Base-by-base conservation (phyloP, 2,888 invertebrate species). In the Danaus chrysippus region DNA sequence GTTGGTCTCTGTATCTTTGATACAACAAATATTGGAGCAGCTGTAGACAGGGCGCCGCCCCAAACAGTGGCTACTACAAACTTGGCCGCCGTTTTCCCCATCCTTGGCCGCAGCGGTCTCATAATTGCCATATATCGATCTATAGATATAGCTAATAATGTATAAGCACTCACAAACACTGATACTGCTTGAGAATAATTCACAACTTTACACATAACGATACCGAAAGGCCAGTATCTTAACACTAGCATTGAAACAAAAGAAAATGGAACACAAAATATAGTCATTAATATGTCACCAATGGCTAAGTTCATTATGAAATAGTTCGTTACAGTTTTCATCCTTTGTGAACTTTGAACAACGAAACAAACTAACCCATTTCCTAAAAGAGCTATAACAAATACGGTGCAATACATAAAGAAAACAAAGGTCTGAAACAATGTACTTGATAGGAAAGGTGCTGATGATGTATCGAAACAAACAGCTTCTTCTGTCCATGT, bases 281-380 rank as follows among this genome's bases (percentile, higher is more conserved):
- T 77, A 0, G 97, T 96, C 94, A 98, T 97, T 62, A 98, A 86
- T 65, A 98, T 94, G 80, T 98, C 98, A 49, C 98, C 96, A 46
- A 97, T 92, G 0, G 98, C 97, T 69, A 98, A 89, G 82, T 96
- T 96, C 77, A 96, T 95, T 76, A 98, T 96, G 82, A 98, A 97
- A 83, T 94, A 96, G 83, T 98, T 98, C 52, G 98, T 98, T 3
- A 98, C 97, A 0, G 97, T 97, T 73, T 96, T 93, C 97, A 98
- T 97, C 46, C 96, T 92, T 0, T 96, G 95, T 12, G 95, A 95
- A 3, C 94, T 93, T 69, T 95, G 92, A 0, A 98, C 97, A 23
- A 97, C 95, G 81, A 96, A 97, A 81, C 97, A 97, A 19, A 98
- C 97, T 56, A 95, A 91, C 58, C 94, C 94, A 76, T 96, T 96